Evolutionary conservation across 2,113 vertebrate species (phyloP).

Genomic region (Gymnorhina tibicen): DNA sequence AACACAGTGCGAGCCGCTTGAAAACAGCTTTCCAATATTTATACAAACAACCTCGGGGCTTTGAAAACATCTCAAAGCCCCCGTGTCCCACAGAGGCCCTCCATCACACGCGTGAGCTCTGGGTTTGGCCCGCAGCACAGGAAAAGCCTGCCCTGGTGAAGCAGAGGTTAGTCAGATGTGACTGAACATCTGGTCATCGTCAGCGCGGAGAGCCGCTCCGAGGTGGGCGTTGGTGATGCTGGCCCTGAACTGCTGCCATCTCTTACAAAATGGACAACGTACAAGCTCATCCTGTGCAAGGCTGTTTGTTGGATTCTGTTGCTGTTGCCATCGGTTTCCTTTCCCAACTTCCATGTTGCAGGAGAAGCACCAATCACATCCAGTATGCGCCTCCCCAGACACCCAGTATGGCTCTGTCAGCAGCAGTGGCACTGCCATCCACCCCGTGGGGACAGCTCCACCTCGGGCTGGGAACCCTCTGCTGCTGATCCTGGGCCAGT

Average conservation of each 20-base stretch:
- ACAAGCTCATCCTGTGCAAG: neutral
- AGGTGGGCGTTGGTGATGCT: neutral
- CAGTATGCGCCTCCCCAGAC: neutral
- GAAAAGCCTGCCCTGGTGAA: neutral
- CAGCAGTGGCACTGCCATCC: neutral
- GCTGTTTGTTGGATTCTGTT: neutral
- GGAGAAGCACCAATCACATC: neutral
- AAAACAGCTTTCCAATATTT: neutral
- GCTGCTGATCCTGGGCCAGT: rapidly evolving
- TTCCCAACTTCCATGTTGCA: neutral
- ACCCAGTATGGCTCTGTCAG: neutral
- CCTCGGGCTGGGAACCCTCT: neutral
- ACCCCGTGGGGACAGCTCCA: neutral
- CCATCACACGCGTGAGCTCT: neutral
- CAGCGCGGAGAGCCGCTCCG: neutral
- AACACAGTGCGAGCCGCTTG: neutral
- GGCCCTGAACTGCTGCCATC: neutral
- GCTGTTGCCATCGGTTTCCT: neutral
- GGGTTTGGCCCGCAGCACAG: neutral
- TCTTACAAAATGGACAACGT: neutral
- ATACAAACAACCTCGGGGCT: neutral
- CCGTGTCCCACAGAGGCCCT: neutral
- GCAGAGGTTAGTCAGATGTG: constrained; percentile 28
- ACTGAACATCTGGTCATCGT: constrained; percentile 38
- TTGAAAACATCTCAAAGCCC: neutral